Percentiles rank a stretch among this genome's conserved stretches.
Conservation (phyloP, 2,797 vertebrate species). For the Enteromius viviparus region DNA sequence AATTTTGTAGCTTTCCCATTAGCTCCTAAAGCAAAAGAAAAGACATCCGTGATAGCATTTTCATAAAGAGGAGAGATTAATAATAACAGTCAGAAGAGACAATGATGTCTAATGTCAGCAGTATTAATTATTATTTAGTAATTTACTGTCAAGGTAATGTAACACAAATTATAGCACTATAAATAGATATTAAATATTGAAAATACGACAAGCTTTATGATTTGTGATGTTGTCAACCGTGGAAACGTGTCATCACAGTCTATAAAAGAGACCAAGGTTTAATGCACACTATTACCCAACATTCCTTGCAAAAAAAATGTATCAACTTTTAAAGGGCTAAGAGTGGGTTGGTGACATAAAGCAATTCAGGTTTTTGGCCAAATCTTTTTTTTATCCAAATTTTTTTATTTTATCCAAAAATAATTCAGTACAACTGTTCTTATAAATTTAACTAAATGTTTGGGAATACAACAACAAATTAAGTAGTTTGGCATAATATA, state of each 20-base stretch:
- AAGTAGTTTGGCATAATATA: slow-evolving; percentile 8
- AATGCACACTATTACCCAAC: not conserved
- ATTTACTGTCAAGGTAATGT: not conserved
- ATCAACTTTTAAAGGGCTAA: not conserved
- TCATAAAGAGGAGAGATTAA: not conserved
- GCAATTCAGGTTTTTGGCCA: not conserved
- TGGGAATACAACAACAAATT: not conserved
- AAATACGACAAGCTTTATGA: not conserved
- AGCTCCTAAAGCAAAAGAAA: not conserved
- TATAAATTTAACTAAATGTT: not conserved
- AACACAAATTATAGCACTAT: not conserved
- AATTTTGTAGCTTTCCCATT: not conserved
- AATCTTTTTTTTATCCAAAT: not conserved
- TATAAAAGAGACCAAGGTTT: not conserved
- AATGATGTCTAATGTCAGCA: not conserved
- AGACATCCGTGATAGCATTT: not conserved
- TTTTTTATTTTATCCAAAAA: not conserved
- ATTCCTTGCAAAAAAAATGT: not conserved
- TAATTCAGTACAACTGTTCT: not conserved
- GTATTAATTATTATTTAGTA: not conserved
- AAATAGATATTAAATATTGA: not conserved
- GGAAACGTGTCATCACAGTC: not conserved
- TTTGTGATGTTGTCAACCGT: not conserved
- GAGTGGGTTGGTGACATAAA: not conserved
- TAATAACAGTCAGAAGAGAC: not conserved